Base-by-base conservation (phyloP, 1,140 invertebrate genomes). In the Papilio aristodemus region DNA sequence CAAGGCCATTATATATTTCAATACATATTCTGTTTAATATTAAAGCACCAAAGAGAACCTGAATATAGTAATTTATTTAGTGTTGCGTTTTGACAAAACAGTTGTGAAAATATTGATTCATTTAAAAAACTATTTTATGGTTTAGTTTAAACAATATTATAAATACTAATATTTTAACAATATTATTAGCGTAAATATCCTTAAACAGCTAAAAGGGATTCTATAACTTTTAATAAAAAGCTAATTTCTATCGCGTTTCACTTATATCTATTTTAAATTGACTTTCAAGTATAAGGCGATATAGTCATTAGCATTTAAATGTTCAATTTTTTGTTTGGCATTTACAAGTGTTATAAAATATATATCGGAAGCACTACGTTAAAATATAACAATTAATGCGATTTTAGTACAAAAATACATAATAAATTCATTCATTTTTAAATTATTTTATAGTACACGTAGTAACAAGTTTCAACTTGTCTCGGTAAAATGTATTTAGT, bases 341-440 rank as follows among this genome's bases (percentile, higher is more conserved):
- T 80, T 73, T 73, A 71, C 67, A 78, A 70, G 73, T 70, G 50
- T 66, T 69, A 22, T 25, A 39, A 59, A 68, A 71, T 46, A 38
- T 8, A 62, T 74, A 73, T 68, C 81, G 83, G 83, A 85, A 85
- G 83, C 83, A 81, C 81, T 82, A 82, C 54, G 39, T 72, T 68
- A 74, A 71, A 64, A 46, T 64, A 27, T 70, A 68, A 66, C 32
- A 41, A 64, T 60, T 46, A 41, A 64, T 50, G 43, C 43, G 0
- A 50, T 66, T 64, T 66, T 32, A 59, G 25, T 50, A 63, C 11
- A 36, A 27, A 46, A 63, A 63, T 41, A 17, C 22, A 22, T 62
- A 17, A n/a, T n/a, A n/a, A n/a, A n/a, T n/a, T 19, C 25, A 11
- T 19, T 19, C 19, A 38, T 38, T 13, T 17, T 39, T 38, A 41